phyloP scores from a whole-genome alignment of 2,113 vertebrate genomes.

The Pelvicachromis taeniatus region DNA sequence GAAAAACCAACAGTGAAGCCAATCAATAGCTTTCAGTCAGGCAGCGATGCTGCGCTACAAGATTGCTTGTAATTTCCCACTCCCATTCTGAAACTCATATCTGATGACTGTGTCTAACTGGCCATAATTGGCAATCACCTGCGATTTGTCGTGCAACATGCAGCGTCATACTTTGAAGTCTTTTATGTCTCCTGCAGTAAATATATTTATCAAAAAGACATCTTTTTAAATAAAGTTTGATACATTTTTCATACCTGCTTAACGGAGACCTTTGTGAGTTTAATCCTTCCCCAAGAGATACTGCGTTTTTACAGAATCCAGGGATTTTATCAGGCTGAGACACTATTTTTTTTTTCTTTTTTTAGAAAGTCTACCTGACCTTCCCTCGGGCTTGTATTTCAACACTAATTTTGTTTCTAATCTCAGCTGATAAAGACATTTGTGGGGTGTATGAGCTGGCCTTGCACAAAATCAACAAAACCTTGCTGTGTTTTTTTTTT shows the following conservation, averaged over 20 bases:
- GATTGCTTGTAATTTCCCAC: slow-evolving; percentile 20
- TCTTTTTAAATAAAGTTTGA: background rate
- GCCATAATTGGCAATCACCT: background rate
- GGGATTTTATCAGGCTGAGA: background rate
- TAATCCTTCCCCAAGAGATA: background rate
- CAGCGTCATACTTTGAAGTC: background rate
- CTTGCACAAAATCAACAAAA: background rate
- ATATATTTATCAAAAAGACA: background rate
- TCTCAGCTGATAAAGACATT: background rate
- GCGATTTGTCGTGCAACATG: background rate
- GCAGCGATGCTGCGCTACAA: background rate
- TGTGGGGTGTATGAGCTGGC: background rate
- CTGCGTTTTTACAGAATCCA: background rate
- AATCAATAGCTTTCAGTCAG: slow-evolving; percentile 47
- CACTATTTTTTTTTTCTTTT: background rate
- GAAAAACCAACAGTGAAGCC: background rate
- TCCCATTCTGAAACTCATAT: background rate
- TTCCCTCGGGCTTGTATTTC: background rate
- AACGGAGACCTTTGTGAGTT: background rate
- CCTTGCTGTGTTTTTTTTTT: background rate
- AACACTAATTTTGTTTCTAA: background rate
- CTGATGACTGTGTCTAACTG: background rate
- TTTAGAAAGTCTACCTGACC: background rate
- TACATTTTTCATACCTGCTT: background rate
- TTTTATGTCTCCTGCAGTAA: background rate